These are phyloP conservation scores for Apodemus sylvaticus DNA, from an alignment of 2,113 vertebrate genomes.

Conservation along the genomic window DNA sequence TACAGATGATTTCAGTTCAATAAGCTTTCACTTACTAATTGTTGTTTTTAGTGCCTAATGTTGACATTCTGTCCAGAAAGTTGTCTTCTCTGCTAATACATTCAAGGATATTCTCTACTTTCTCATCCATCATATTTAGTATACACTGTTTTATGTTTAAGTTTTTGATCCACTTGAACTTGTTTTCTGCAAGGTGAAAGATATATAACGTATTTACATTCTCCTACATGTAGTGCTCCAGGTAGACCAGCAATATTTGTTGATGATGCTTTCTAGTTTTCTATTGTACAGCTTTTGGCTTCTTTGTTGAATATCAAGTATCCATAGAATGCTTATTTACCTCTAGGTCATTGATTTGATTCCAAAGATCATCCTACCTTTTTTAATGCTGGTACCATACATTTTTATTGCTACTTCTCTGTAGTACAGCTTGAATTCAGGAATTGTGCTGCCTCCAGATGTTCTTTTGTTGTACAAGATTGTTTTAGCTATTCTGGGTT, in stretches of 20 bases:
- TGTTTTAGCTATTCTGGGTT: neutral
- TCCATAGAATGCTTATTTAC: neutral
- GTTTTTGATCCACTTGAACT: no score
- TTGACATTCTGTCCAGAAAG: no score
- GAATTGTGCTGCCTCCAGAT: neutral
- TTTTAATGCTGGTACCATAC: neutral
- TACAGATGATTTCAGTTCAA: no score
- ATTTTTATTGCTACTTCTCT: neutral
- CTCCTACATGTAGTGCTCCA: no score
- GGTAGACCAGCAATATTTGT: neutral
- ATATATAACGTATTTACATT: no score
- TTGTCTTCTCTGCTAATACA: no score
- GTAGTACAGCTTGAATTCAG: neutral
- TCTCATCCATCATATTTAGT: no score
- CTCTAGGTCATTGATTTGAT: neutral
- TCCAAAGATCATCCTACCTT: neutral
- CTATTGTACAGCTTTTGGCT: neutral
- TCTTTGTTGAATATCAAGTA: neutral
- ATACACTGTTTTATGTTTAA: no score
- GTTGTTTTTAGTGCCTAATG: no score
- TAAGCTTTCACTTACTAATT: no score
- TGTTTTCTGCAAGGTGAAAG: no score
- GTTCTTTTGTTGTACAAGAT: neutral
- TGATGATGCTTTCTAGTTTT: neutral
- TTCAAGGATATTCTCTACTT: no score